Evolutionary conservation across 92 coral and sea anemone genomes (phyloP).

Genomic region (Siderastrea radians): DNA sequence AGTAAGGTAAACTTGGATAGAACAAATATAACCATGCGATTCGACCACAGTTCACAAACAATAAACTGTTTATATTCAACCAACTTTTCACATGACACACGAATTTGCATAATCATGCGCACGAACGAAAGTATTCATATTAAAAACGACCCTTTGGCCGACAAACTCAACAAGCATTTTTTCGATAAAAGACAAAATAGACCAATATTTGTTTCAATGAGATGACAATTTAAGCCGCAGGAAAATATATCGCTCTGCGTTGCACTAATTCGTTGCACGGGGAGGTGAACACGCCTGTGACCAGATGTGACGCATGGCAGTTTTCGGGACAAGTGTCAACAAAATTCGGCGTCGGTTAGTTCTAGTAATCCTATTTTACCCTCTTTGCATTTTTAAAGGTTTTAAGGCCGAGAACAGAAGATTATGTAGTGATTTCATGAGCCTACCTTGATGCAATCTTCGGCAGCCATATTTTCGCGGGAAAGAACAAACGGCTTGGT

Average conservation of each 20-base stretch:
- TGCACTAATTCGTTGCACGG: too few relatives aligned
- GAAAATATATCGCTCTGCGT: too few relatives aligned
- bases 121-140: background rate
- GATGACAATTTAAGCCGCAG: background rate
- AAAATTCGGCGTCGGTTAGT: background rate
- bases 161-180: background rate
- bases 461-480: conserved; percentile 17
- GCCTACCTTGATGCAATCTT: conserved; percentile 36
- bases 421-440: background rate
- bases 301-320: background rate
- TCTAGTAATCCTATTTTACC: background rate
- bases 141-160: background rate
- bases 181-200: background rate
- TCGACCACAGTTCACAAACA: too few relatives aligned
- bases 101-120: background rate
- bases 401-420: background rate
- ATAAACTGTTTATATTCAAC: too few relatives aligned
- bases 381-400: background rate
- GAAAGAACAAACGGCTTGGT: background rate
- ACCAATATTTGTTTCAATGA: background rate
- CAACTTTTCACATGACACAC: too few relatives aligned
- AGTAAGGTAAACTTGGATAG: too few relatives aligned
- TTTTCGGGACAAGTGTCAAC: background rate
- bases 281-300: too few relatives aligned
- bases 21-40: too few relatives aligned